phyloP scores from a whole-genome alignment of 2,888 invertebrate genomes.

The Patella pellucida region DNA sequence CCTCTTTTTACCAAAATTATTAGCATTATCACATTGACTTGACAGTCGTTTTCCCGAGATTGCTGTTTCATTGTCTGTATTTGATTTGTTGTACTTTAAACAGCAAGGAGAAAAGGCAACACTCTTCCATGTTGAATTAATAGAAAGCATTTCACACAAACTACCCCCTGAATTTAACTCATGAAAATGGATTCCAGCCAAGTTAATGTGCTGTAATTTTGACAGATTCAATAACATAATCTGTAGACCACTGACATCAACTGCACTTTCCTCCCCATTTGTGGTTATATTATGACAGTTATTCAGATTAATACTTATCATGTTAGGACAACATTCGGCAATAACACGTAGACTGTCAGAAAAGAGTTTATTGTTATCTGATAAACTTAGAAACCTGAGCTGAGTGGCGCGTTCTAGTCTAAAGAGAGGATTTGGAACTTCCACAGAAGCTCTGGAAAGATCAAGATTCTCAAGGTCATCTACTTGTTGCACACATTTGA shows the following conservation, averaged over 20 bases:
- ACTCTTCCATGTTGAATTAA: conserved; percentile 48
- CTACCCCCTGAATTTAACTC: conserved; percentile 29
- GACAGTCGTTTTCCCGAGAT: background rate
- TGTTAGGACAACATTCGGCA: conserved; percentile 55
- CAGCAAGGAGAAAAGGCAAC: conserved; percentile 56
- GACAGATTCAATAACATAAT: conserved; percentile 46
- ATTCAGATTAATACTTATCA: conserved; percentile 62
- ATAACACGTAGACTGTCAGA: conserved; percentile 53
- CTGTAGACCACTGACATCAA: conserved; percentile 50
- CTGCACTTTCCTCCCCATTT: conserved; percentile 17
- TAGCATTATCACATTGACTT: background rate
- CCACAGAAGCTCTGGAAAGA: conserved; percentile 49
- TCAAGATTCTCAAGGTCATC: conserved; percentile 47
- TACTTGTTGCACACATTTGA: conserved; percentile 44
- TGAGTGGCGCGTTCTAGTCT: conserved; percentile 35
- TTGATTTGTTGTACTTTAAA: conserved; percentile 30
- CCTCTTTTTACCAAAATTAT: conserved; percentile 22
- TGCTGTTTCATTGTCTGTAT: background rate
- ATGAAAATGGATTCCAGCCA: conserved; percentile 61
- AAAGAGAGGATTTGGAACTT: conserved; percentile 44
- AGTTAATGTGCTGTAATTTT: conserved; percentile 54
- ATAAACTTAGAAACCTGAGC: conserved; percentile 58
- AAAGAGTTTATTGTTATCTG: conserved; percentile 52
- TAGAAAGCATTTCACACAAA: conserved; percentile 32
- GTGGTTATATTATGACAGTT: conserved; percentile 43